Evolutionary conservation across 2,113 vertebrate genomes (phyloP).

Genomic region (Rhinichthys klamathensis): DNA sequence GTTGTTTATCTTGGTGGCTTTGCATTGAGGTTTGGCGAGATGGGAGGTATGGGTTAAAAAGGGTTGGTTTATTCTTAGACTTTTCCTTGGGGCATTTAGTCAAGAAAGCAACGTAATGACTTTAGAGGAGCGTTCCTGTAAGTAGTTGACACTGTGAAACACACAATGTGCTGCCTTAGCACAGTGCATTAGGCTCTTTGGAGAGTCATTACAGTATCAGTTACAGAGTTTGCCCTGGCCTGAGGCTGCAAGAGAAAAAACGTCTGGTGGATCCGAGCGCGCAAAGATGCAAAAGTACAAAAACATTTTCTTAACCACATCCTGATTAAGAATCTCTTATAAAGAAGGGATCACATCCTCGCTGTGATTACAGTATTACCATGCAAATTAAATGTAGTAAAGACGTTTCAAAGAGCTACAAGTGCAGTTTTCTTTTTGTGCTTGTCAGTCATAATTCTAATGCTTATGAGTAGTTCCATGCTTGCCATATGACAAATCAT

Average conservation of each 20-base stretch:
- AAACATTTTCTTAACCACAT: slow-evolving; percentile 25
- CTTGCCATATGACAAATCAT: slow-evolving; percentile 5
- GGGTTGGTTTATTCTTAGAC: slow-evolving; percentile 35
- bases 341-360: neutral
- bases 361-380: neutral
- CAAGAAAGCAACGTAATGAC: slow-evolving; percentile 44
- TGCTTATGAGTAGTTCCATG: slow-evolving; percentile 10
- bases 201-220: slow-evolving; percentile 54
- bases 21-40: neutral
- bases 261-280: slow-evolving; percentile 10
- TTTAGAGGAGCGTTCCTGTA: slow-evolving; percentile 35
- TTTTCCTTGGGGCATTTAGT: slow-evolving; percentile 43
- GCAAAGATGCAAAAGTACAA: slow-evolving; percentile 4
- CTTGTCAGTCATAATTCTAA: slow-evolving; percentile 24
- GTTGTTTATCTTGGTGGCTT: neutral
- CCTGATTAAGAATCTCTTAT: slow-evolving; percentile 4
- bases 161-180: slow-evolving; percentile 51
- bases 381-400: neutral
- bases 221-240: slow-evolving; percentile 41
- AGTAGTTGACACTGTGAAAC: slow-evolving; percentile 46
- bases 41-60: slow-evolving; percentile 19
- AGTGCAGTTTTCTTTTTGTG: neutral
- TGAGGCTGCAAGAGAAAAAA: slow-evolving; percentile 23
- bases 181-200: slow-evolving; percentile 26
- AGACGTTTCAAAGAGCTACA: neutral